A percentile compares a stretch with the other conserved stretches of the same genome.
Evolutionary conservation across 1,140 invertebrate genomes (phyloP).

Genomic region (Pachypsylla venusta): DNA sequence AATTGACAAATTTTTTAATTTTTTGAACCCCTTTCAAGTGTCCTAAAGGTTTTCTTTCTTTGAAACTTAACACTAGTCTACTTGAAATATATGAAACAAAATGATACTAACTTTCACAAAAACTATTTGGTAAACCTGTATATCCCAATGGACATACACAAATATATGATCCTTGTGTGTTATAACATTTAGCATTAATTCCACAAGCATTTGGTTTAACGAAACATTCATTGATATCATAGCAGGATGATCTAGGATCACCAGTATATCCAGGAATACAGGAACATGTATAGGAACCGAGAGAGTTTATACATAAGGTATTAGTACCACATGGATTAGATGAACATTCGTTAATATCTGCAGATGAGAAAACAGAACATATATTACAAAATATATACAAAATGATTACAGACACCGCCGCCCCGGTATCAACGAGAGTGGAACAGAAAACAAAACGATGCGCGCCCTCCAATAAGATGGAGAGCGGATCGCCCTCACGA

Average conservation of each 20-base stretch:
- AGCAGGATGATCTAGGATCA: constrained; percentile 33
- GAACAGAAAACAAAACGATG: too few relatives aligned
- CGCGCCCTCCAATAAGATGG: too few relatives aligned
- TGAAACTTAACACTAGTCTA: constrained; percentile 23
- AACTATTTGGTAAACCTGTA: constrained; percentile 41
- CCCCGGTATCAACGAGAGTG: too few relatives aligned
- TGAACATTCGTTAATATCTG: constrained; percentile 41
- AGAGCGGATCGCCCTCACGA: too few relatives aligned
- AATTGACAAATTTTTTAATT: background rate
- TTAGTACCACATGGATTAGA: constrained; percentile 44
- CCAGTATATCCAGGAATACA: constrained; percentile 57
- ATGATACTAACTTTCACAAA: constrained; percentile 59
- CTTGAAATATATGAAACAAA: background rate
- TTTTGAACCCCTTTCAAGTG: too few relatives aligned
- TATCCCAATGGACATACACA: constrained; percentile 54
- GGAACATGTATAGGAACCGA: constrained; percentile 54
- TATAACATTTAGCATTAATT: constrained; percentile 53
- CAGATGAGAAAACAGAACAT: too few relatives aligned
- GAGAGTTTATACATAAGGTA: constrained; percentile 56
- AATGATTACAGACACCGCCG: too few relatives aligned
- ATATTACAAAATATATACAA: too few relatives aligned
- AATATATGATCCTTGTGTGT: constrained; percentile 53
- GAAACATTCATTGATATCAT: constrained; percentile 50
- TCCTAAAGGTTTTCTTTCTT: too few relatives aligned
- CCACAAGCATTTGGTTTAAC: constrained; percentile 44